Evolutionary conservation across 2,888 invertebrate species (phyloP), one percentile per base, ranked within the genome.

Genomic region (Sesia apiformis): DNA sequence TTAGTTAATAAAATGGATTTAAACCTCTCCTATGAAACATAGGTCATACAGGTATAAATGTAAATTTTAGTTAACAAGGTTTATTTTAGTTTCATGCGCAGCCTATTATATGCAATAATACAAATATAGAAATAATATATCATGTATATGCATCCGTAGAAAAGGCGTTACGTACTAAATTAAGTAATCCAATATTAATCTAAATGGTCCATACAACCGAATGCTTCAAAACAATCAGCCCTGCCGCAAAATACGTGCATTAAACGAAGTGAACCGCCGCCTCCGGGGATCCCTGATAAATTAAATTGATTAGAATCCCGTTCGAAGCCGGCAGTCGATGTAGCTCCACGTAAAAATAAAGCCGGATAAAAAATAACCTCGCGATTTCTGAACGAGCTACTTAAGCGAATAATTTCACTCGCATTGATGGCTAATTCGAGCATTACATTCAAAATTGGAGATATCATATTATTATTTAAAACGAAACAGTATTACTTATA

Each of bases 111-210:
- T n/a, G 41, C 41, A 41, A 41, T 41, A 6, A 41, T 5, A 6
- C 6, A 41, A 4, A 6, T 41, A 41, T 41, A 49, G 4, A 5
- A 7, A 49, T 49, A 8, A 49, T n/a, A n/a, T 46, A 46, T 46
- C 46, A 46, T 46, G 46, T 46, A 23, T 46, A 46, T 8, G 46
- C n/a, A 23, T 46, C 46, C 46, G 46, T 53, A n/a, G 39, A 5
- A 42, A 52, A 7, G 6, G 40, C 52, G 7, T n/a, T n/a, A 23
- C 23, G 23, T 23, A 69, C 81, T 70, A 85, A 88, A 88, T 88
- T 83, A 87, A 88, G 89, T 87, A 88, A 88, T 88, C 89, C 87
- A 84, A 89, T 88, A 88, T 88, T 88, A 89, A 89, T 89, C 89
- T 87, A 86, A 88, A 88, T 87, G 89, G 87, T 86, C 84, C 86